Evolutionary conservation across 2,113 vertebrate genomes (phyloP).

Genomic region (Gymnorhina tibicen): DNA sequence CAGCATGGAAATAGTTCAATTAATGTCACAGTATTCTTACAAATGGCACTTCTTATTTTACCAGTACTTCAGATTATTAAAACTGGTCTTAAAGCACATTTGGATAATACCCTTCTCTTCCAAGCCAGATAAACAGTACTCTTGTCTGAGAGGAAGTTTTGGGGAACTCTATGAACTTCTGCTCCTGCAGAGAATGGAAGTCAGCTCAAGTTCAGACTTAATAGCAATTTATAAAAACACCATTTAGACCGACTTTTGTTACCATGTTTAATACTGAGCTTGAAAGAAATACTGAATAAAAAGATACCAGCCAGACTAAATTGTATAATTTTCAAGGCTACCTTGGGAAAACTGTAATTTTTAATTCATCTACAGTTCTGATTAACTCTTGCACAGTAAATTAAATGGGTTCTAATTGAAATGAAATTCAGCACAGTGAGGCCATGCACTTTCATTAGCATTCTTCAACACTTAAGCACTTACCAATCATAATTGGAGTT

Average conservation of each 20-base stretch:
- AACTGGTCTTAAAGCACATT: neutral
- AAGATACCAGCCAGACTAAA: neutral
- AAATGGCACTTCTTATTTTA: neutral
- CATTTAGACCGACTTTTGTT: neutral
- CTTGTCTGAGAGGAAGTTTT: neutral
- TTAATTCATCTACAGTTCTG: neutral
- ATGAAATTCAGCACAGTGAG: neutral
- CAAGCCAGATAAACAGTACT: neutral
- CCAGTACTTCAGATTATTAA: neutral
- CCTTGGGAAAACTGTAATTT: neutral
- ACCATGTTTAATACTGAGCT: neutral
- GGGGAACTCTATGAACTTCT: neutral
- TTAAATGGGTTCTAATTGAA: neutral
- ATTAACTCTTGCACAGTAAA: neutral
- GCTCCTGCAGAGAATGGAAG: neutral
- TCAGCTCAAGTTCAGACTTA: neutral
- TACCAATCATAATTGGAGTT: slow-evolving; percentile 96
- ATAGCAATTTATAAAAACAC: neutral
- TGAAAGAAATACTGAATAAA: neutral
- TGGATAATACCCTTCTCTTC: neutral
- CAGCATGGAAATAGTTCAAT: neutral
- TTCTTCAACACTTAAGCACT: neutral
- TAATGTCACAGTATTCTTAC: neutral
- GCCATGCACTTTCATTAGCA: neutral
- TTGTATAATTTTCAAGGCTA: neutral